phyloP scores from a whole-genome alignment of 2,888 invertebrate genomes.

The Mesorhabditis spiculigera region DNA sequence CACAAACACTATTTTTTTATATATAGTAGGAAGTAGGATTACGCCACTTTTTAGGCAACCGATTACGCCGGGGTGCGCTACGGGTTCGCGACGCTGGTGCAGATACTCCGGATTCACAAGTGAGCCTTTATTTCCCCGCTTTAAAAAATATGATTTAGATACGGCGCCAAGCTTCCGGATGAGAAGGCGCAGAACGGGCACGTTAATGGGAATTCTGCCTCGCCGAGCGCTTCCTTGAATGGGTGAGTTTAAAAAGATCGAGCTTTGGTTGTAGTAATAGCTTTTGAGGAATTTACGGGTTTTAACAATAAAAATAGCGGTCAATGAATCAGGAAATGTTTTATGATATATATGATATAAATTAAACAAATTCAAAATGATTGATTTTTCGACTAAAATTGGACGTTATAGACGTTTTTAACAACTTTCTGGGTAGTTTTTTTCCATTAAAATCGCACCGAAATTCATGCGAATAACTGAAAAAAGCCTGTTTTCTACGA shows the following conservation, averaged over 20 bases:
- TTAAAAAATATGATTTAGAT: not conserved
- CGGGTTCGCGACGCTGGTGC: conserved; percentile 59
- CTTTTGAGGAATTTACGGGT: too few species aligned
- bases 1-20: too few species aligned
- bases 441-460: not conserved
- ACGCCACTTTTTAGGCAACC: conserved; percentile 65
- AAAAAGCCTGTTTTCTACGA: too few species aligned
- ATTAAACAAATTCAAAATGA: too few species aligned
- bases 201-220: not conserved
- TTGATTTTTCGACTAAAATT: too few species aligned
- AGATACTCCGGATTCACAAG: conserved; percentile 43
- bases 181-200: conserved; percentile 7
- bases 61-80: conserved; percentile 66
- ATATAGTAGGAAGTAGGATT: too few species aligned
- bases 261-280: too few species aligned
- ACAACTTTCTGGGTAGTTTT: too few species aligned
- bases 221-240: not conserved
- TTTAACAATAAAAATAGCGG: too few species aligned
- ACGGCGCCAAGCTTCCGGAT: not conserved
- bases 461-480: not conserved
- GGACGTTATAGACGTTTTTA: too few species aligned
- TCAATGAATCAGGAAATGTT: too few species aligned
- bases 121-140: conserved; percentile 11
- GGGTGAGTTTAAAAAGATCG: not conserved
- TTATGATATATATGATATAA: too few species aligned